Conservation (phyloP, 2,888 invertebrate genomes). For the Troilus luridus region DNA sequence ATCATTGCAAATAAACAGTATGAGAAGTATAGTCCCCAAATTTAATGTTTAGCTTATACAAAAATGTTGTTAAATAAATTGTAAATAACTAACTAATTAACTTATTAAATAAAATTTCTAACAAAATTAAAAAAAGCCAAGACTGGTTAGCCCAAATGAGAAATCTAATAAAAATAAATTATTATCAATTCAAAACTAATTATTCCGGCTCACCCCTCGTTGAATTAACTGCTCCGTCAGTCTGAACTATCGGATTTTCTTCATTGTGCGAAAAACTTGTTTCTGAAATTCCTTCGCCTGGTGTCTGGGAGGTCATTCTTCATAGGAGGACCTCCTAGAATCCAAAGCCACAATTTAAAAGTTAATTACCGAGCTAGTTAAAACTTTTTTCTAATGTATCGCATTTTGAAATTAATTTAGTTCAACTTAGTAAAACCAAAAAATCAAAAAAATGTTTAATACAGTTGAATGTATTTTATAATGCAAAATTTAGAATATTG, state of each 20-base stretch:
- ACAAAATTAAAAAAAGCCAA: neutral
- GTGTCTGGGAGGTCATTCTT: conserved; percentile 60
- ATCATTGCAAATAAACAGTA: neutral
- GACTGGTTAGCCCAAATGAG: neutral
- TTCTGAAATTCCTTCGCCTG: conserved; percentile 56
- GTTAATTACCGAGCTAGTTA: neutral
- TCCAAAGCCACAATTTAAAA: conserved; percentile 45
- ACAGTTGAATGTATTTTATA: too few species aligned
- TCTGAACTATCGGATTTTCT: conserved; percentile 19
- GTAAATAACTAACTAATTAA: neutral
- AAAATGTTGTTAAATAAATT: neutral
- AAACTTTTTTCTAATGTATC: neutral
- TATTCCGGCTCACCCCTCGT: conserved; percentile 52
- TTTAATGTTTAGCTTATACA: neutral
- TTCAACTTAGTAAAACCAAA: neutral
- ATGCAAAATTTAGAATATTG: neutral
- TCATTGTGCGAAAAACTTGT: conserved; percentile 57
- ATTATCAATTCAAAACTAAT: conserved; percentile 14
- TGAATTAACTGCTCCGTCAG: conserved; percentile 42
- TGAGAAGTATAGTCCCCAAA: neutral
- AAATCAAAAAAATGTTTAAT: neutral
- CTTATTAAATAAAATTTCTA: neutral
- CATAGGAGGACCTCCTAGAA: conserved; percentile 59
- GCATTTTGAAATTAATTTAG: neutral
- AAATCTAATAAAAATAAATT: conserved; percentile 6